These are phyloP conservation scores for Leptobrachium ailaonicum DNA, from an alignment of 2,113 vertebrate species.

Conservation along the genomic window DNA sequence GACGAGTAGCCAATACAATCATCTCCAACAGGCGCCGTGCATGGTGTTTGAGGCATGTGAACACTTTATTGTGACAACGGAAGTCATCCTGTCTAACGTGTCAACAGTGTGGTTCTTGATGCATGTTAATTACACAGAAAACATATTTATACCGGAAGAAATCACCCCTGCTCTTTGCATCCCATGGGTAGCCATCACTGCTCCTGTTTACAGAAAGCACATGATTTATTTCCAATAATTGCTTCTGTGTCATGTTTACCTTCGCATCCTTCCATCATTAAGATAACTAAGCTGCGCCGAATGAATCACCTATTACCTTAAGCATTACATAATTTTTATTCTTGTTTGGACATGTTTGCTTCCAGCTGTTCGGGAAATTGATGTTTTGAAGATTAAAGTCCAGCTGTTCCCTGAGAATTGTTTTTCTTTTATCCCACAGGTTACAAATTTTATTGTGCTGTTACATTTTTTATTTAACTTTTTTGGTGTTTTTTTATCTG, in stretches of 20 bases:
- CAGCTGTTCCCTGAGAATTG: slow-evolving; percentile 34
- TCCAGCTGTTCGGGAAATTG: slow-evolving; percentile 41
- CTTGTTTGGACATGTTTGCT: slow-evolving; percentile 43
- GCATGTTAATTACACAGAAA: too few species aligned
- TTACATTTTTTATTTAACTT: background rate
- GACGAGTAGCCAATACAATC: too few species aligned
- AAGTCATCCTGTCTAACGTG: too few species aligned
- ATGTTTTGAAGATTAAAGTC: slow-evolving; percentile 42
- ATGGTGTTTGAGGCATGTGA: too few species aligned
- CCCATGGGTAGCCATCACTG: too few species aligned
- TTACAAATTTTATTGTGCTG: background rate
- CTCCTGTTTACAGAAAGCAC: background rate
- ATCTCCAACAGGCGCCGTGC: too few species aligned
- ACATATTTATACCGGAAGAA: too few species aligned
- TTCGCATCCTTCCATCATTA: background rate
- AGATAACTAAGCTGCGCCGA: background rate
- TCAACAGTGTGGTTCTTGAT: too few species aligned
- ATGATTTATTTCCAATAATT: background rate
- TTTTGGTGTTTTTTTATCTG: background rate
- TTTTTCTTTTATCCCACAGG: slow-evolving; percentile 25
- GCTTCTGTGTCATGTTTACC: background rate
- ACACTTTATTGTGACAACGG: too few species aligned
- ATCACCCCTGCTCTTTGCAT: too few species aligned
- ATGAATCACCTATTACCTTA: slow-evolving; percentile 19
- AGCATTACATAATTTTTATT: slow-evolving; percentile 3